Base-by-base conservation (phyloP, 2,113 vertebrate genomes). In the Fulica atra region DNA sequence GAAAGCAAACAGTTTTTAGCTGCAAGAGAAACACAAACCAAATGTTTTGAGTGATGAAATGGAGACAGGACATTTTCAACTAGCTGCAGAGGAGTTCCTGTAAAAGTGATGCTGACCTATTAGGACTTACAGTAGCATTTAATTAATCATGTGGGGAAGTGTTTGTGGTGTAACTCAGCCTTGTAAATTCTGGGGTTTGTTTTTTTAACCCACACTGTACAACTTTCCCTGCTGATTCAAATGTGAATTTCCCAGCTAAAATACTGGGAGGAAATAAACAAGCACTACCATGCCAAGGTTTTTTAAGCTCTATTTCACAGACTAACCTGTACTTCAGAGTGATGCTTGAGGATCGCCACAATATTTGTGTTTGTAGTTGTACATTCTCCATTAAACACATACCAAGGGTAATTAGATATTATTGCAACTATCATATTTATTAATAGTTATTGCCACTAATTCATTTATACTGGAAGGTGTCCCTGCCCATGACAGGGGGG, bases 1-100 rank as follows among this genome's bases (percentile, higher is more conserved):
- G 86, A 94, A 93, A 91, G 65, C 88, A 96, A 96, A 85, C 83
- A 92, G 40, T 2, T 82, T 93, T 82, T 72, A 89, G 23, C 50
- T 63, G 54, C 50, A 87, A 87, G n/a, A 87, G 54, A 91, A 96
- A 69, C 59, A 92, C 10, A 68, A 60, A 21, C 24, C 16, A 57
- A 94, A 81, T n/a, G 31, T 54, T 91, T 85, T 87, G 78, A 77
- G 44, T 66, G 73, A 76, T 56, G 72, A 88, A 93, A 95, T 40
- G 53, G 63, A 92, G 83, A 82, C 31, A 64, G 68, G 89, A 81
- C 73, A 80, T 91, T 72, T 91, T 69, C 86, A 85, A 10, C 57
- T 77, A 59, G 20, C 25, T 92, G 76, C 61, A 61, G 42, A 89
- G 40, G 35, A 77, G 59, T 18, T 93, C 73, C 63, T 91, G 77